These are phyloP conservation scores for Conopomorpha cramerella DNA, from an alignment of 1,140 invertebrate genomes.

Conservation along the genomic window DNA sequence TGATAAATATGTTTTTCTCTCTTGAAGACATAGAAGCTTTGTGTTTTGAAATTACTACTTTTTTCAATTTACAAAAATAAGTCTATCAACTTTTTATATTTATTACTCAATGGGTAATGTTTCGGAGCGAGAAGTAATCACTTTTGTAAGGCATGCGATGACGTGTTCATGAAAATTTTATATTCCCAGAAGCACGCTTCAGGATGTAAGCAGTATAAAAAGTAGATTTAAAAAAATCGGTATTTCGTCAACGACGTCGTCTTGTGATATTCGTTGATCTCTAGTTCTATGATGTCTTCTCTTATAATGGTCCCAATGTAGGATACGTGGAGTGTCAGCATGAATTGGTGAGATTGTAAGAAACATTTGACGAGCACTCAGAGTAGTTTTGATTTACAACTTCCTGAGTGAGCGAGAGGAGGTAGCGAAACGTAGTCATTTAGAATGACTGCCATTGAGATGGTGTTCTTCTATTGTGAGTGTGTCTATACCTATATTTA, in stretches of 20 bases:
- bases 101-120: too few relatives aligned
- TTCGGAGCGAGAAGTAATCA: too few relatives aligned
- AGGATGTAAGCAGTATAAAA: conserved; percentile 43
- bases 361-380: conserved; percentile 19
- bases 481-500: too few relatives aligned
- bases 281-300: conserved; percentile 1
- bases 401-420: conserved; percentile 32
- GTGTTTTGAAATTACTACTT: conserved; percentile 2
- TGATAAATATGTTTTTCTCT: too few relatives aligned
- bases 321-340: conserved; percentile 8
- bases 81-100: too few relatives aligned
- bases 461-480: too few relatives aligned
- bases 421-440: too few relatives aligned
- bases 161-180: conserved; percentile 20
- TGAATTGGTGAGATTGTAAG: conserved; percentile 14
- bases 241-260: conserved; percentile 17
- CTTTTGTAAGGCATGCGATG: conserved; percentile 7
- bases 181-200: conserved; percentile 16
- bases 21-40: neutral
- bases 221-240: conserved; percentile 39
- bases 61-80: conserved; percentile 24
- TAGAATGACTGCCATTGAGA: too few relatives aligned
- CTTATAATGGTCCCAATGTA: neutral
- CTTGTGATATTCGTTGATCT: neutral
- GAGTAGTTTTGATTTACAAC: conserved; percentile 37